Percentiles rank a stretch among this genome's conserved stretches.
Evolutionary conservation across 1,140 invertebrate species (phyloP).

Genomic region (Laupala kohalensis): DNA sequence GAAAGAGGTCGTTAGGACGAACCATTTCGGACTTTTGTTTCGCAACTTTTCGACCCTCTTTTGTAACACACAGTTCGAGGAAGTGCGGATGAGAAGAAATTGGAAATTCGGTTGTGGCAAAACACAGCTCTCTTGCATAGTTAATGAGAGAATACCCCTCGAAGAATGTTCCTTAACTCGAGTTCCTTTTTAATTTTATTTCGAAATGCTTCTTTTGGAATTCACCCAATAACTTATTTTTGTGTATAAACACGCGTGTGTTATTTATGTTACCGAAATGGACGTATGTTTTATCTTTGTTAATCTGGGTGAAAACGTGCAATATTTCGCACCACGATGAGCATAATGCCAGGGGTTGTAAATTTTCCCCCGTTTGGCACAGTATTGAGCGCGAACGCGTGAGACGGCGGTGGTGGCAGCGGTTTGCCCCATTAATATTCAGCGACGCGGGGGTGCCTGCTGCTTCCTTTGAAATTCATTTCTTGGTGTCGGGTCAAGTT

Average conservation of each 20-base stretch:
- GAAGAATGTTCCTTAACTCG: not conserved
- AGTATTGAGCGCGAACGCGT: not conserved
- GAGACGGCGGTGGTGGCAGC: not conserved
- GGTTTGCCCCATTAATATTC: not conserved
- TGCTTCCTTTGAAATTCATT: not conserved
- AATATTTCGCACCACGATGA: not conserved
- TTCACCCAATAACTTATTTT: not conserved
- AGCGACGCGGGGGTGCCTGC: not conserved
- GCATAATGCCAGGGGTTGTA: not conserved
- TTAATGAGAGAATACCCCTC: not conserved
- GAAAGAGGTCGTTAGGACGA: not conserved
- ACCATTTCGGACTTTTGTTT: not conserved
- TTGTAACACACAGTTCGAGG: not conserved
- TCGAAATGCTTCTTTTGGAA: not conserved
- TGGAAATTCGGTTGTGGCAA: not conserved
- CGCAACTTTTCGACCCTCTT: not conserved
- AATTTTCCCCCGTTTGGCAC: not conserved
- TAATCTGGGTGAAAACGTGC: not conserved
- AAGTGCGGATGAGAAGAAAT: not conserved
- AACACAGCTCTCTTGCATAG: not conserved
- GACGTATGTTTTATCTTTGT: not conserved
- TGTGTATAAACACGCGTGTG: not conserved
- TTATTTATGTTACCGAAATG: not conserved
- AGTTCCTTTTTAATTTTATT: not conserved
- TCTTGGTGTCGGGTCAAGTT: not conserved